These are phyloP conservation scores for Pecten maximus DNA, from an alignment of 2,888 invertebrate genomes.

Conservation along the genomic window DNA sequence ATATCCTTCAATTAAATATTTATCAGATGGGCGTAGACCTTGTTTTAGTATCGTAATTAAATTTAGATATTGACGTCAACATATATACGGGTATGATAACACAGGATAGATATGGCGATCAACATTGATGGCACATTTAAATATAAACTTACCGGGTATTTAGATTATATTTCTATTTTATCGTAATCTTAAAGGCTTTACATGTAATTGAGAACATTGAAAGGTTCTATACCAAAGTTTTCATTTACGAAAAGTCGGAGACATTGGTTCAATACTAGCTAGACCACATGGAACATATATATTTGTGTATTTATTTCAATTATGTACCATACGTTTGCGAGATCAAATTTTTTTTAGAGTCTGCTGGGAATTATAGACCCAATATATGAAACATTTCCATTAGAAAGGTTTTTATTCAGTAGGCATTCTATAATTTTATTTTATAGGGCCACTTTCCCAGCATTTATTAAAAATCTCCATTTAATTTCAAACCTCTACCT, in stretches of 20 bases:
- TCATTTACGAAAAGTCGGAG: neutral
- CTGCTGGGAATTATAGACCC: neutral
- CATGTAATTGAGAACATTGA: neutral
- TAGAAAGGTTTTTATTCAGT: neutral
- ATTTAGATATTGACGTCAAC: conserved; percentile 21
- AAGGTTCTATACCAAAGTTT: neutral
- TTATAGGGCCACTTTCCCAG: neutral
- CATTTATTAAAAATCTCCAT: conserved; percentile 25
- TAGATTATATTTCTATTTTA: neutral
- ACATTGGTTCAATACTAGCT: neutral
- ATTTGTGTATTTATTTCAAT: neutral
- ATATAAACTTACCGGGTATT: neutral
- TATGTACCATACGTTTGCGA: neutral
- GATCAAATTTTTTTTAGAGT: neutral
- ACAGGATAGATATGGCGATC: neutral
- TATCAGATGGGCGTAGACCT: conserved; percentile 26
- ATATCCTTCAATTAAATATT: neutral
- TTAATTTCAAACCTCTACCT: conserved; percentile 22
- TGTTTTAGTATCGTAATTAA: neutral
- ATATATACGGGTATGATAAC: neutral
- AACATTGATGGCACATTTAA: neutral
- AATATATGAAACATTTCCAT: neutral
- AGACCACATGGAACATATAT: neutral
- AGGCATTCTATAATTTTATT: neutral
- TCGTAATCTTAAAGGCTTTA: neutral